Evolutionary conservation across 2,113 vertebrate species (phyloP).

Genomic region (Pseudorasbora parva): DNA sequence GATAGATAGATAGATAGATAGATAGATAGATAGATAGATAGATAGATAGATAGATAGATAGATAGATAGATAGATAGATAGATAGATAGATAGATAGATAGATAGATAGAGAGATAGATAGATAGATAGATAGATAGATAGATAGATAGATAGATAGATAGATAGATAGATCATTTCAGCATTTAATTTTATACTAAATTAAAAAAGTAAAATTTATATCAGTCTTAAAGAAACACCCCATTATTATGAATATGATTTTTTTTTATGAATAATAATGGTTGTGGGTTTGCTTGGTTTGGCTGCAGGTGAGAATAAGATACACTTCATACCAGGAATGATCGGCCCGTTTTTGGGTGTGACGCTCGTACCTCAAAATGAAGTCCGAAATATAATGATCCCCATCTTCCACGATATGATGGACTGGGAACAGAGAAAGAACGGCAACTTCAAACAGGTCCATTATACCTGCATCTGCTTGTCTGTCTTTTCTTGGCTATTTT

Average conservation of each 20-base stretch:
- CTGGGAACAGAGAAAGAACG: slow-evolving; percentile 97
- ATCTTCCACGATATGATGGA: slow-evolving; percentile 99
- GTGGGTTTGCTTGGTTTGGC: slow-evolving; percentile 15
- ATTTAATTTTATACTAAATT: too few relatives aligned
- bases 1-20: too few relatives aligned
- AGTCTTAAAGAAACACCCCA: too few relatives aligned
- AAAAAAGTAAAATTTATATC: too few relatives aligned
- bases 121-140: too few relatives aligned
- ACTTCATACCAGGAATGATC: slow-evolving; percentile 98
- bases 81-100: too few relatives aligned
- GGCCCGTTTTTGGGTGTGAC: slow-evolving; percentile 97
- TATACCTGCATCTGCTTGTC: neutral
- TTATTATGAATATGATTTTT: neutral
- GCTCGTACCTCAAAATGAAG: slow-evolving; percentile 93
- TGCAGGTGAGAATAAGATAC: slow-evolving; percentile 95
- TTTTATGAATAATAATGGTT: neutral
- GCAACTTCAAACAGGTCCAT: slow-evolving; percentile 95
- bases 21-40: too few relatives aligned
- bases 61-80: too few relatives aligned
- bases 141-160: too few relatives aligned
- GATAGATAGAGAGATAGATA: too few relatives aligned
- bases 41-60: too few relatives aligned
- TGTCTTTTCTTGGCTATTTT: neutral
- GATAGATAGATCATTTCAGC: too few relatives aligned
- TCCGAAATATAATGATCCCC: slow-evolving; percentile 97